phyloP scores from a whole-genome alignment of 2,888 invertebrate species.

The Criorhina ranunculi region DNA sequence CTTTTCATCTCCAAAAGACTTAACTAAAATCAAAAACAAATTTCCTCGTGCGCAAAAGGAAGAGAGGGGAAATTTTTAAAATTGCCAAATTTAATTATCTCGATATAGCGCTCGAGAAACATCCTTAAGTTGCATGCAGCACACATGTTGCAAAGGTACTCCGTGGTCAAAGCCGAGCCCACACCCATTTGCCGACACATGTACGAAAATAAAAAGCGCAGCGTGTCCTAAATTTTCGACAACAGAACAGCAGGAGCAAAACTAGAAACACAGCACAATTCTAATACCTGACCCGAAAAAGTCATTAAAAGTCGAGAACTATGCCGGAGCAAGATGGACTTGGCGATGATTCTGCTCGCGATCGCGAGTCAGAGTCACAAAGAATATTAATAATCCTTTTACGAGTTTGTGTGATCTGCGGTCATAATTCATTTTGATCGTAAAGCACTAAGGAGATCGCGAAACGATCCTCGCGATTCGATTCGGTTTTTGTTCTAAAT shows the following conservation, averaged over 20 bases:
- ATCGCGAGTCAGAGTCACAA: neutral
- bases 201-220: constrained; percentile 40
- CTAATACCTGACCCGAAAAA: constrained; percentile 56
- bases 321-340: neutral
- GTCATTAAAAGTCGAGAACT: constrained; percentile 57
- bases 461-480: constrained; percentile 69
- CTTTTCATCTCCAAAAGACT: neutral
- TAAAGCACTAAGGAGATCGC: constrained; percentile 79
- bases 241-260: constrained; percentile 59
- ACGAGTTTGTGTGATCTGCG: constrained; percentile 82
- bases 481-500: constrained; percentile 44
- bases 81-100: constrained; percentile 76
- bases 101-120: constrained; percentile 60
- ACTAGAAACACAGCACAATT: constrained; percentile 16
- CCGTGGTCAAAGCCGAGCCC: constrained; percentile 47
- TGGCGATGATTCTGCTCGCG: constrained; percentile 38
- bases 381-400: constrained; percentile 83
- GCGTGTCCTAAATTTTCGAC: constrained; percentile 57
- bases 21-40: constrained; percentile 31
- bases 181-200: constrained; percentile 37
- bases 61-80: constrained; percentile 62
- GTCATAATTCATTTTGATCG: constrained; percentile 83
- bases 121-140: constrained; percentile 72
- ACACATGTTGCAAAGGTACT: constrained; percentile 65
- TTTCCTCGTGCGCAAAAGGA: constrained; percentile 58